phyloP scores from a whole-genome alignment of 2,797 vertebrate genomes.

The Apogon hyalosoma region DNA sequence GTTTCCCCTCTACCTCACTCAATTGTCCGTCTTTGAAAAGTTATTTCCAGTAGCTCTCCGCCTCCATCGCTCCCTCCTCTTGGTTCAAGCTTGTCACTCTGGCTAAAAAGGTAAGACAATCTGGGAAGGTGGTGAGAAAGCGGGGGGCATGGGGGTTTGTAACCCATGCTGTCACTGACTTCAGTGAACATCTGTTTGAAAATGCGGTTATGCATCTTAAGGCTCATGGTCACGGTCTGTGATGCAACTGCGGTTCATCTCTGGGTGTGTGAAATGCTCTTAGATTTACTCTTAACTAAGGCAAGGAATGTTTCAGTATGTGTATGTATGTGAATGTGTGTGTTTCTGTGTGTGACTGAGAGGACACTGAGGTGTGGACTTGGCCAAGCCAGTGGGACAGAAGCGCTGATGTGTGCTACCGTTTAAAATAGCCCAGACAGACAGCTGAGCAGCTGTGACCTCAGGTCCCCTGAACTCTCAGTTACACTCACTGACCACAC shows the following conservation, averaged over 20 bases:
- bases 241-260: conserved; percentile 12
- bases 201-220: conserved; percentile 14
- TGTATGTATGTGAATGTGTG: conserved; percentile 16
- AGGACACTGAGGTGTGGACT: conserved; percentile 49
- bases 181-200: conserved; percentile 29
- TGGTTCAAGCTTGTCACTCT: conserved; percentile 49
- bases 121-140: conserved; percentile 2
- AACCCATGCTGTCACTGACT: conserved; percentile 34
- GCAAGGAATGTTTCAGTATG: conserved; percentile 4
- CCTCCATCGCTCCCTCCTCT: conserved; percentile 40
- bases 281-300: conserved; percentile 5
- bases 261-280: conserved; percentile 20
- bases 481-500: conserved; percentile 67
- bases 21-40: conserved; percentile 64
- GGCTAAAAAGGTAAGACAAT: conserved; percentile 68
- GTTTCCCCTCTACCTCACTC: conserved; percentile 43
- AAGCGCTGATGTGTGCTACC: conserved; percentile 78
- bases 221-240: neutral
- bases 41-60: conserved; percentile 61
- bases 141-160: neutral
- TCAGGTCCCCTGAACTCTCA: conserved; percentile 73
- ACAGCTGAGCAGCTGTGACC: conserved; percentile 83
- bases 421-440: conserved; percentile 82
- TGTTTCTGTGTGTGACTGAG: conserved; percentile 12
- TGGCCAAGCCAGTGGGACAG: conserved; percentile 63